These are phyloP conservation scores for Leptobrachium ailaonicum DNA, from an alignment of 2,113 vertebrate genomes.

Conservation along the genomic window DNA sequence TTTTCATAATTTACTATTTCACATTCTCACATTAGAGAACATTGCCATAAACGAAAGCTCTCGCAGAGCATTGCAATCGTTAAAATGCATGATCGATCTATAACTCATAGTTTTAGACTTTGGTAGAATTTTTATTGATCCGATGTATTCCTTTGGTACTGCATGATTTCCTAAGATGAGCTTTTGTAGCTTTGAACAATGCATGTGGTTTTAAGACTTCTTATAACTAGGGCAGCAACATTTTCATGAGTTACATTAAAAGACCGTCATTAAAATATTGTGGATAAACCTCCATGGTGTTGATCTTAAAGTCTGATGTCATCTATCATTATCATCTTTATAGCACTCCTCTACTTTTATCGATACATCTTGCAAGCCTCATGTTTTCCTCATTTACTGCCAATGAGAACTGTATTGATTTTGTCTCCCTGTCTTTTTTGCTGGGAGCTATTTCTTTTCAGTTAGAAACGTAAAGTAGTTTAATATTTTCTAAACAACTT, in stretches of 20 bases:
- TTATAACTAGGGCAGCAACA: not conserved
- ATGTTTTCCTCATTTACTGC: constrained; percentile 23
- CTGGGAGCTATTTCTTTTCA: constrained; percentile 3
- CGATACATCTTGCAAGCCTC: not conserved
- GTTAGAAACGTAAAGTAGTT: not conserved
- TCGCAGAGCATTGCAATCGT: constrained; percentile 7
- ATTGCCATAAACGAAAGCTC: not conserved
- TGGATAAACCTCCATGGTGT: not conserved
- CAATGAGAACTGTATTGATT: constrained; percentile 25
- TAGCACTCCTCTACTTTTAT: constrained; percentile 1
- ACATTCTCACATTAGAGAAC: too few relatives aligned
- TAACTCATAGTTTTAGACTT: constrained; percentile 31
- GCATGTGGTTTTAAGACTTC: not conserved
- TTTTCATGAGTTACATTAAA: constrained; percentile 1
- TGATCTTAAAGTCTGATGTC: constrained; percentile 4
- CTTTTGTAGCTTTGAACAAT: constrained; percentile 4
- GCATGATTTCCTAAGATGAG: not conserved
- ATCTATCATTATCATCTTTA: constrained; percentile 20
- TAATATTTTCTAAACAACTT: constrained; percentile 2
- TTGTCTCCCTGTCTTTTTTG: not conserved
- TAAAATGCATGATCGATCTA: constrained; percentile 25
- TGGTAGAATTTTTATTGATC: constrained; percentile 32
- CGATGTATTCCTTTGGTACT: constrained; percentile 32
- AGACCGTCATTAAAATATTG: not conserved
- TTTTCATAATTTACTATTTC: too few relatives aligned